Evolutionary conservation across 2,113 vertebrate species (phyloP).

Genomic region (Leptobrachium leishanense): DNA sequence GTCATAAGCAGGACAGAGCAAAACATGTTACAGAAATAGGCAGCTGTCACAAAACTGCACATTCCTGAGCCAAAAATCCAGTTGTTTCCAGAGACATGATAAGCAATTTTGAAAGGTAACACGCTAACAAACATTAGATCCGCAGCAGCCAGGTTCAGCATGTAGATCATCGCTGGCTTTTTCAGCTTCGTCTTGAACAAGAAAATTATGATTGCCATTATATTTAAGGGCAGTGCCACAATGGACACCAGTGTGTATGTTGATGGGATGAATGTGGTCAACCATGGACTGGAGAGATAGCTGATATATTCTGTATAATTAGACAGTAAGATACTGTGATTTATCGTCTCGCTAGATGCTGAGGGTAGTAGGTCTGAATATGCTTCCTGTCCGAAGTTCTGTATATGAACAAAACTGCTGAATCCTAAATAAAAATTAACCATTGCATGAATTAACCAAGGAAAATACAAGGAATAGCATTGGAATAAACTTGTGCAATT

Average conservation of each 20-base stretch:
- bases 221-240: slow-evolving; percentile 83
- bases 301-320: too few species aligned
- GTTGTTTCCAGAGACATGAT: slow-evolving; percentile 85
- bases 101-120: slow-evolving; percentile 88
- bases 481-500: too few species aligned
- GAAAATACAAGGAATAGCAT: too few species aligned
- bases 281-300: slow-evolving; percentile 75
- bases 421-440: too few species aligned
- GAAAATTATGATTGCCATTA: slow-evolving; percentile 78
- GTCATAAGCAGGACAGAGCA: slow-evolving; percentile 88
- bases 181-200: slow-evolving; percentile 73
- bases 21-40: slow-evolving; percentile 95
- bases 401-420: too few species aligned
- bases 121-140: slow-evolving; percentile 84
- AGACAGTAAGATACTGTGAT: too few species aligned
- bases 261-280: slow-evolving; percentile 78
- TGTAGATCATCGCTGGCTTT: slow-evolving; percentile 87
- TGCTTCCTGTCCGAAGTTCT: too few species aligned
- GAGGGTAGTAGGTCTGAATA: too few species aligned
- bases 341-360: too few species aligned
- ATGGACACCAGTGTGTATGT: slow-evolving; percentile 78
- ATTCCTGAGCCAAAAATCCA: slow-evolving; percentile 82
- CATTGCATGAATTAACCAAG: too few species aligned
- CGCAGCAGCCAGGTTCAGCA: slow-evolving; percentile 86
- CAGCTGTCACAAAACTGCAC: slow-evolving; percentile 81